Percentiles rank a stretch among this genome's conserved stretches.
Conservation (phyloP, 1,140 invertebrate species). For the Euglossa dilemma region DNA sequence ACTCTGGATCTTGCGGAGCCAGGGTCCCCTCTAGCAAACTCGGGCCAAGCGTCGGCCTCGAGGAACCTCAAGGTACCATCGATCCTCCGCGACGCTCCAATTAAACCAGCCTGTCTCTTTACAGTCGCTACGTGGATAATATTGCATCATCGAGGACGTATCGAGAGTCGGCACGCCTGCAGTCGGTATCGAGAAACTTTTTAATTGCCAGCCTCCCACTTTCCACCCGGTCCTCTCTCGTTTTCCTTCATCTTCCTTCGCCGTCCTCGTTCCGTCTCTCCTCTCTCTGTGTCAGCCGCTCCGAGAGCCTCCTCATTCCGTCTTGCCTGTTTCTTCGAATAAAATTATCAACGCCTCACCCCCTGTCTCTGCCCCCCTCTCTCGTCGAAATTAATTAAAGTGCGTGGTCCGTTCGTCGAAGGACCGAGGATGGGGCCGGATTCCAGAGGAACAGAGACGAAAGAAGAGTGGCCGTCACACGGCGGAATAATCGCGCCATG, state of each 20-base stretch:
- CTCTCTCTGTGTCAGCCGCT: background rate
- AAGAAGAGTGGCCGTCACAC: background rate
- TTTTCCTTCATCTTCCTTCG: background rate
- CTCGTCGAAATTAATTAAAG: conserved; percentile 62
- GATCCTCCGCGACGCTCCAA: background rate
- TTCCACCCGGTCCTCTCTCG: background rate
- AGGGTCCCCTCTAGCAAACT: background rate
- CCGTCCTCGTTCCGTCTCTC: background rate
- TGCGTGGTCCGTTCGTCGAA: conserved; percentile 22
- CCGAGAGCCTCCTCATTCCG: background rate
- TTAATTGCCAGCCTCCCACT: conserved; percentile 43
- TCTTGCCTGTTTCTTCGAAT: conserved; percentile 15
- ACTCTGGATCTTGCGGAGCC: too few species aligned
- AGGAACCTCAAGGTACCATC: background rate
- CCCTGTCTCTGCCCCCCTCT: background rate
- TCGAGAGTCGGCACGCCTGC: background rate
- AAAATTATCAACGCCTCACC: conserved; percentile 34
- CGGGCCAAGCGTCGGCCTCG: background rate
- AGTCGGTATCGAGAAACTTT: conserved; percentile 48
- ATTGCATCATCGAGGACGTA: conserved; percentile 37
- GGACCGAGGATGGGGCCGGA: too few species aligned
- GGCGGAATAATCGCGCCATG: conserved; percentile 26
- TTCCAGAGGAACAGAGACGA: too few species aligned
- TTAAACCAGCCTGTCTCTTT: conserved; percentile 10
- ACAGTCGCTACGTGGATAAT: conserved; percentile 4